phyloP scores from a whole-genome alignment of 2,888 invertebrate genomes.

The Clitarchus hookeri region DNA sequence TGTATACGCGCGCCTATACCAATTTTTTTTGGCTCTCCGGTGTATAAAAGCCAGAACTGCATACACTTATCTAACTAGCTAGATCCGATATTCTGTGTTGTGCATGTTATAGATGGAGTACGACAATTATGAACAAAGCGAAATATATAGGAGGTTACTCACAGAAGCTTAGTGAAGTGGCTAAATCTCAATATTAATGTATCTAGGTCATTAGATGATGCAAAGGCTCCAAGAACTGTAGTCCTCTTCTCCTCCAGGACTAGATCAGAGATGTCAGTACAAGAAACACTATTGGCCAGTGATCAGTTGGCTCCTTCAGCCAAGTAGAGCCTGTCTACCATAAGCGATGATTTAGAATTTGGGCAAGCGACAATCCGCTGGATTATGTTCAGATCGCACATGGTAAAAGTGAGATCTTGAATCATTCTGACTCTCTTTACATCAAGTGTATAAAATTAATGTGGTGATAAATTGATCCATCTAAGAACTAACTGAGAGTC shows the following conservation, averaged over 20 bases:
- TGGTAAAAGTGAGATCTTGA: neutral
- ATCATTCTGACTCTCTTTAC: too few relatives aligned
- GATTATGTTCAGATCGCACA: neutral
- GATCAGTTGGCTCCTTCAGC: neutral
- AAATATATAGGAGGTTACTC: neutral
- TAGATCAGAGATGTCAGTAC: neutral
- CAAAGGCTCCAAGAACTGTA: neutral
- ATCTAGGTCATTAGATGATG: neutral
- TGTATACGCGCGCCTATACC: too few relatives aligned
- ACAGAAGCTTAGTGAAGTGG: neutral
- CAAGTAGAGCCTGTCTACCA: neutral
- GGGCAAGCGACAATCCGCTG: neutral
- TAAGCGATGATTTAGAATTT: neutral
- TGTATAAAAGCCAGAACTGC: neutral
- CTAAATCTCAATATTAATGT: neutral
- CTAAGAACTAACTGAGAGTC: too few relatives aligned
- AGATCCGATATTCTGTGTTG: neutral
- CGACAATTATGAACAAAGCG: neutral
- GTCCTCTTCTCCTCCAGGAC: neutral
- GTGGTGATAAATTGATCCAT: too few relatives aligned
- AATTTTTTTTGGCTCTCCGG: too few relatives aligned
- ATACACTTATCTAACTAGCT: neutral
- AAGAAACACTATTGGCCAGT: neutral
- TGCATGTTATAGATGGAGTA: neutral
- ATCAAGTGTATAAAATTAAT: too few relatives aligned